phyloP scores from a whole-genome alignment of 2,797 vertebrate species.

The Lagorchestes hirsutus region DNA sequence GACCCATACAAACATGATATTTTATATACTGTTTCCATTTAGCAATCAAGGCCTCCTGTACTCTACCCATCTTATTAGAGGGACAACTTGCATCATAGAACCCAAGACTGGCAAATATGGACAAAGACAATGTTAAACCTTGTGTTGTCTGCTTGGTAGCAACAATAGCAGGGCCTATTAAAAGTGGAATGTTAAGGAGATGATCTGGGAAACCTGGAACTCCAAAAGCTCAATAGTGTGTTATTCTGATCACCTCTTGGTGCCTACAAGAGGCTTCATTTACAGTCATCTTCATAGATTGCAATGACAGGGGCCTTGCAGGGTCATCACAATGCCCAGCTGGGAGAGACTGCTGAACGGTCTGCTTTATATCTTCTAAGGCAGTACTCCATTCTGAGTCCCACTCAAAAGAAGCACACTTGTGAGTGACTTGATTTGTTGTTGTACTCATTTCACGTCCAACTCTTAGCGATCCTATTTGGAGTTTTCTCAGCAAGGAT shows the following conservation, averaged over 20 bases:
- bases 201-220: background rate
- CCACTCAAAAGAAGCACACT: background rate
- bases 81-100: background rate
- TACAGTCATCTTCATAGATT: background rate
- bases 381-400: background rate
- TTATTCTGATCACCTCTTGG: background rate
- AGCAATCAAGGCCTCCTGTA: background rate
- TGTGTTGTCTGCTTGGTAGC: background rate
- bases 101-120: background rate
- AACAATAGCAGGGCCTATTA: background rate
- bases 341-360: background rate
- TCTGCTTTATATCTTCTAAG: background rate
- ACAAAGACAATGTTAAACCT: background rate
- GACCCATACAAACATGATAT: background rate
- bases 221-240: background rate
- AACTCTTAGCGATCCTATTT: too few relatives aligned
- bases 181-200: background rate
- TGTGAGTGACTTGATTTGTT: background rate
- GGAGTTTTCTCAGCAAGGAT: too few relatives aligned
- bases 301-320: background rate
- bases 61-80: background rate
- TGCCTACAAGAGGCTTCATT: background rate
- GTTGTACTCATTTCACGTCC: too few relatives aligned
- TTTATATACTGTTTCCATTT: background rate
- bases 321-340: rapidly evolving